Conservation (phyloP, 2,797 vertebrate genomes). For the Molossus molossus region DNA sequence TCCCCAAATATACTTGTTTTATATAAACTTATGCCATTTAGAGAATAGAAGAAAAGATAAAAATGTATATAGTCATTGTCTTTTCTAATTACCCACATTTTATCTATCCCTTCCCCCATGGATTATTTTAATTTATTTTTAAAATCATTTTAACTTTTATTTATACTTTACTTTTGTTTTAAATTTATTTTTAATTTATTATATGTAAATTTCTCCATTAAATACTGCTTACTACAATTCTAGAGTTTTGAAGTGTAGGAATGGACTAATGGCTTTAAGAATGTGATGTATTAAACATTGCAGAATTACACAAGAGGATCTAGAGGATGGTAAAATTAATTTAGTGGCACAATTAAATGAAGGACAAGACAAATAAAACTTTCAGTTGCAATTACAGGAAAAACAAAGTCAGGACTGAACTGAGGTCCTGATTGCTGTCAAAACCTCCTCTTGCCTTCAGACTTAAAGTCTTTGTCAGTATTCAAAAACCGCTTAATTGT, state of each 20-base stretch:
- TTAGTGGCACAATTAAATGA: not conserved
- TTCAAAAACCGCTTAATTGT: not conserved
- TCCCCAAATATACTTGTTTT: not conserved
- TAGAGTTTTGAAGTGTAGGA: not conserved
- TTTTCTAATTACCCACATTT: conserved; percentile 16
- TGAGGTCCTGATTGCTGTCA: not conserved
- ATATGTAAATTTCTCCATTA: not conserved
- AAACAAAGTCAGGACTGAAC: not conserved
- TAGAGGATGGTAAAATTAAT: not conserved
- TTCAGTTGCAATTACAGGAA: not conserved
- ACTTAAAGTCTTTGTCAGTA: not conserved
- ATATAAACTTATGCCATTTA: conserved; percentile 19
- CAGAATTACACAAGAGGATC: not conserved
- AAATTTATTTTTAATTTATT: not conserved
- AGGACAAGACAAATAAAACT: not conserved
- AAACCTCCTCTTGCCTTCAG: not conserved
- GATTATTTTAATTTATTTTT: not conserved
- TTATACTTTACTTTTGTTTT: not conserved
- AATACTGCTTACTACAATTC: not conserved
- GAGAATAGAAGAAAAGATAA: conserved; percentile 46
- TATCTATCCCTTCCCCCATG: not conserved
- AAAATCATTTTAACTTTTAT: not conserved
- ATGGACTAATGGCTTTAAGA: not conserved
- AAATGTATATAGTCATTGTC: not conserved
- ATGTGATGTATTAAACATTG: not conserved